A percentile compares a stretch with the other conserved stretches of the same genome.
Conservation (phyloP, 2,888 invertebrate species). For the Stenichneumon culpator region DNA sequence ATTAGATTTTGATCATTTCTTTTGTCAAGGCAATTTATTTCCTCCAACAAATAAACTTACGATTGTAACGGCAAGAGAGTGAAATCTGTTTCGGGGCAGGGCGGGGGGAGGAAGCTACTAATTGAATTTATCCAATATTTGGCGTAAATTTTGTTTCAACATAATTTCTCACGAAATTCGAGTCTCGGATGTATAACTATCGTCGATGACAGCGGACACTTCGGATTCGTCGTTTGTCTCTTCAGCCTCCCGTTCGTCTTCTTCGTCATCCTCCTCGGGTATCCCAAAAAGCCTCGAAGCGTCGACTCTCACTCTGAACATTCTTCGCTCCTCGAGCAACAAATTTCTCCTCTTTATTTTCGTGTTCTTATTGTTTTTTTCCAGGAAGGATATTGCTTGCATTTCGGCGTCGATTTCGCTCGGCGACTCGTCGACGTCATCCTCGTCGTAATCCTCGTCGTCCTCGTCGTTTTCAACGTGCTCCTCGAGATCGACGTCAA, state of each 20-base stretch:
- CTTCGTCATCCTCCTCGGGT: conserved; percentile 60
- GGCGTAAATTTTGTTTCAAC: not conserved
- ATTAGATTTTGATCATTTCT: conserved; percentile 38
- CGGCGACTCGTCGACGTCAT: conserved; percentile 33
- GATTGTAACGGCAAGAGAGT: conserved; percentile 8
- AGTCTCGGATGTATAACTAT: not conserved
- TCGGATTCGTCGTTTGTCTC: conserved; percentile 4
- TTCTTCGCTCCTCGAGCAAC: conserved; percentile 48
- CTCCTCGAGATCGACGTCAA: not conserved
- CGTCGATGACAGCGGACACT: not conserved
- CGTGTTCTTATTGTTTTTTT: not conserved
- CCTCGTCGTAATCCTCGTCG: conserved; percentile 38
- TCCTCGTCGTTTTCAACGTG: conserved; percentile 26
- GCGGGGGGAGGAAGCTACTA: not conserved
- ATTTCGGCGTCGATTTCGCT: conserved; percentile 33
- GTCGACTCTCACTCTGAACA: conserved; percentile 52
- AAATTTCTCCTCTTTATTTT: conserved; percentile 40
- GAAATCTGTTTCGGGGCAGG: not conserved
- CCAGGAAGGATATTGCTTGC: conserved; percentile 5
- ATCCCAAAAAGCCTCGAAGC: conserved; percentile 57
- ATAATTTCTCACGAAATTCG: not conserved
- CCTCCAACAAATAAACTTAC: not conserved
- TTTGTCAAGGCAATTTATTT: conserved; percentile 7
- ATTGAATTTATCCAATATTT: not conserved
- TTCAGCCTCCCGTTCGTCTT: conserved; percentile 13